Conservation (phyloP, 2,888 invertebrate genomes). For the Criorhina ranunculi region DNA sequence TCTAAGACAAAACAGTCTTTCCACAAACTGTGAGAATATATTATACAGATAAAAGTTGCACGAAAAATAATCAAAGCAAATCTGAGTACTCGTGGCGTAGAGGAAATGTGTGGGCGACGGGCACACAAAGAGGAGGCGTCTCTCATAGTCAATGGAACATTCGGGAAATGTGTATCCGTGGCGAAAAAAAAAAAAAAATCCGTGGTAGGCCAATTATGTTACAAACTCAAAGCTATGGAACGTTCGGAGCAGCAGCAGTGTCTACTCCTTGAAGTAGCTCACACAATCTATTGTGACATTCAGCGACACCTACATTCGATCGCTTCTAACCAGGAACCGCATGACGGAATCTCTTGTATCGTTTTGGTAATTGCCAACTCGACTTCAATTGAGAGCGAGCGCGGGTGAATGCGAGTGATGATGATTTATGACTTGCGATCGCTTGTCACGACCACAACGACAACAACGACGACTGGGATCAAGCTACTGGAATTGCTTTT, state of each 20-base stretch:
- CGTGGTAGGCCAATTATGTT: conserved; percentile 74
- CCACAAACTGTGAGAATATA: conserved; percentile 75
- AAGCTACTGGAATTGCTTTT: conserved; percentile 70
- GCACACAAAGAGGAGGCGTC: conserved; percentile 61
- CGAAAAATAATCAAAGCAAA: conserved; percentile 70
- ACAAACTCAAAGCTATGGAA: conserved; percentile 42
- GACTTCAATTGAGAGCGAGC: conserved; percentile 58
- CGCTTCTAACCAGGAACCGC: conserved; percentile 61
- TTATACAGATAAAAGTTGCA: conserved; percentile 72
- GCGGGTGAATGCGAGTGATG: conserved; percentile 62
- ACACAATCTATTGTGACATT: conserved; percentile 59
- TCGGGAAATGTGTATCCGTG: conserved; percentile 55
- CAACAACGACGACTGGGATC: conserved; percentile 20
- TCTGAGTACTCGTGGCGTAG: conserved; percentile 68
- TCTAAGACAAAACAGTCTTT: conserved; percentile 52
- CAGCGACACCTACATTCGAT: conserved; percentile 73
- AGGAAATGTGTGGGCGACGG: conserved; percentile 72
- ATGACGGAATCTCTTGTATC: conserved; percentile 74
- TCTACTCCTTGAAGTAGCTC: conserved; percentile 61
- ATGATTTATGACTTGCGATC: conserved; percentile 73
- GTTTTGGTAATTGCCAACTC: conserved; percentile 67
- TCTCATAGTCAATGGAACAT: conserved; percentile 50
- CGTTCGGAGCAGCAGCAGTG: conserved; percentile 19
- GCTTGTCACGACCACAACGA: conserved; percentile 71
- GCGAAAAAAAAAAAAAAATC: conserved; percentile 34